Evolutionary conservation across 2,113 vertebrate species (phyloP), one percentile per base, ranked within the genome.

Genomic region (Deroptyus accipitrinus): DNA sequence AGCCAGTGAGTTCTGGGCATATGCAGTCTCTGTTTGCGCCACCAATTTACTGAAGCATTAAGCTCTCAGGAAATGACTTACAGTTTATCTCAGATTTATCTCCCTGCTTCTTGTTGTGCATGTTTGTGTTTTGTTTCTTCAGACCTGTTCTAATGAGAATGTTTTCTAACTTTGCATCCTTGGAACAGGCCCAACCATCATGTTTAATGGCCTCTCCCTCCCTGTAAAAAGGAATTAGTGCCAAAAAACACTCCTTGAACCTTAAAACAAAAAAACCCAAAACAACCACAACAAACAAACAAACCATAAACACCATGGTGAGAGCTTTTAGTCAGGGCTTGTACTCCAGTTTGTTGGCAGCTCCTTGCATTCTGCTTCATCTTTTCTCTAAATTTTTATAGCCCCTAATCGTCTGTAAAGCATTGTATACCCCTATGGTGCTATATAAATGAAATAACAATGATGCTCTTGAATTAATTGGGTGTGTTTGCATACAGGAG

Each of bases 391-490:
- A 93, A 96, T 79, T 96, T 96, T 97, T 96, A 95, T 92, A 69
- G 92, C 91, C 94, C 93, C 92, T 97, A 94, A 96, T 96, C 9
- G 63, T 95, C 79, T 95, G 90, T 93, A 94, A 96, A 95, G 93
- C 89, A 83, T 79, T 83, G 81, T 81, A 76, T 96, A 90, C 75
- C 94, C 92, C 94, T 85, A 20, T 68, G 94, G 95, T 91, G 95
- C 89, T 55, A 83, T 95, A 95, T 95, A 95, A 95, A 96, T 94
- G 91, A 95, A 95, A 92, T 91, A 92, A 87, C 93, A 89, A 82
- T 72, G 89, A 92, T 84, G 90, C 57, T 96, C 69, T 82, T 93
- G 90, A 97, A 97, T 96, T 97, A 96, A 97, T 96, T 95, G 86
- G 78, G 86, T 94, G 81, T 1, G 51, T 96, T 95, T 94, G 84